A percentile compares a stretch with the other conserved stretches of the same genome.
Conservation (phyloP, 2,888 invertebrate genomes). For the Sphaerophoria rueppellii region DNA sequence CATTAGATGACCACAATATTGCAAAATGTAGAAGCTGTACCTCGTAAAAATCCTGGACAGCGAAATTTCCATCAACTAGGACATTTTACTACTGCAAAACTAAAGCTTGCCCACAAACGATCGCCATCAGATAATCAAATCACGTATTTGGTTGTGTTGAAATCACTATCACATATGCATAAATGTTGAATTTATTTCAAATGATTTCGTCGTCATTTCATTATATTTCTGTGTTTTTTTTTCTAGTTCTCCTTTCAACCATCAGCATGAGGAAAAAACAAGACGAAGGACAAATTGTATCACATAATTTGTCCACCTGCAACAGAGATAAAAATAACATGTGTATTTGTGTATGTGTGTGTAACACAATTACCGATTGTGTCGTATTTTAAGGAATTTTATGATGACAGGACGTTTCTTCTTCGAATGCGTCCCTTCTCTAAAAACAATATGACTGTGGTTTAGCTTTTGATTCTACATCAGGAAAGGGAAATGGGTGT, state of each 20-base stretch:
- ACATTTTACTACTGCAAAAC: conserved; percentile 60
- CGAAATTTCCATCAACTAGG: conserved; percentile 72
- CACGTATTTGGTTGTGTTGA: conserved; percentile 77
- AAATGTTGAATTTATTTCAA: conserved; percentile 78
- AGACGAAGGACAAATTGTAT: conserved; percentile 67
- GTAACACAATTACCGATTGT: conserved; percentile 71
- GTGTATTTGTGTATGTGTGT: conserved; percentile 22
- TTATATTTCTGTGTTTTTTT: not conserved
- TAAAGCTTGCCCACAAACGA: conserved; percentile 14
- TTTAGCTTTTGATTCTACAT: not conserved
- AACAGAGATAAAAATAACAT: conserved; percentile 22
- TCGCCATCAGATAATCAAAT: conserved; percentile 71
- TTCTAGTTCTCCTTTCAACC: not conserved
- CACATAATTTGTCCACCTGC: conserved; percentile 70
- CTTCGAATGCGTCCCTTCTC: not conserved
- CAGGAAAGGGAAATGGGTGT: not conserved
- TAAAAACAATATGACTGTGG: too few species aligned
- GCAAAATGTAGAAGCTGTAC: not conserved
- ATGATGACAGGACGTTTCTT: conserved; percentile 59
- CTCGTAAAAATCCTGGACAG: conserved; percentile 68
- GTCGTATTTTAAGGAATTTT: conserved; percentile 72
- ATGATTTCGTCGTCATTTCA: conserved; percentile 59
- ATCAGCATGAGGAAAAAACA: not conserved
- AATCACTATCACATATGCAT: conserved; percentile 80
- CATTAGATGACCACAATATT: conserved; percentile 17